Base-by-base conservation (phyloP, 2,797 vertebrate species). In the Sebastolobus alascanus region DNA sequence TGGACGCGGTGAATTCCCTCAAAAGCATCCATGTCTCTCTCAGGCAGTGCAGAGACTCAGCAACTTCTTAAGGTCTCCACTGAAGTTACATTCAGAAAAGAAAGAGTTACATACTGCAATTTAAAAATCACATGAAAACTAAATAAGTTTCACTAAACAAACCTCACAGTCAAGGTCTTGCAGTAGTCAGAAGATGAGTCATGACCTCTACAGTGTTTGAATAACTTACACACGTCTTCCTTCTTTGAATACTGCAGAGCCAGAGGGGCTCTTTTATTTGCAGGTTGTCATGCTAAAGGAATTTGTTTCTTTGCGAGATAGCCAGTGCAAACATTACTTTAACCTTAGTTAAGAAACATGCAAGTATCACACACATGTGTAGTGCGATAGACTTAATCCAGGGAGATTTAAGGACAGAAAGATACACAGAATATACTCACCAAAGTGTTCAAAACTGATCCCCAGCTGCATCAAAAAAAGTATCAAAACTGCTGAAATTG, bases 1-100 rank as follows among this genome's bases (percentile, higher is more conserved):
- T 89, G 93, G 80, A 96, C 93, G 0, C 82, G 86, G 87, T 96
- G 95, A 83, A 96, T 90, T 78, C 95, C 95, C 89, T 96, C 95
- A 69, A 96, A 94, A 40, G 93, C 89, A 80, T 96, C 95, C 95
- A 96, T 96, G 66, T 80, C 38, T 83, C 73, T 80, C 58, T 83
- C 68, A 70, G 64, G 38, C 64, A 55, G 69, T 27, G 56, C 70
- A 74, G 52, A 80, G 65, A 65, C n/a, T 58, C 55, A 70, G 68
- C 68, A 52, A 63, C 31, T 11, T 13, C 8, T 27, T 2, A 43
- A 60, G 25, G 11, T 66, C 58, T 56, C 40, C 43, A 52, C 31
- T 16, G 50, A 70, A 58, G 64, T 59, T 67, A 10, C 73, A 56
- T 52, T 12, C 27, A 81, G 58, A 74, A 37, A 67, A 33, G 22